Evolutionary conservation across 2,797 vertebrate genomes (phyloP), one percentile per base, ranked within the genome.

Genomic region (Loriculus beryllinus): DNA sequence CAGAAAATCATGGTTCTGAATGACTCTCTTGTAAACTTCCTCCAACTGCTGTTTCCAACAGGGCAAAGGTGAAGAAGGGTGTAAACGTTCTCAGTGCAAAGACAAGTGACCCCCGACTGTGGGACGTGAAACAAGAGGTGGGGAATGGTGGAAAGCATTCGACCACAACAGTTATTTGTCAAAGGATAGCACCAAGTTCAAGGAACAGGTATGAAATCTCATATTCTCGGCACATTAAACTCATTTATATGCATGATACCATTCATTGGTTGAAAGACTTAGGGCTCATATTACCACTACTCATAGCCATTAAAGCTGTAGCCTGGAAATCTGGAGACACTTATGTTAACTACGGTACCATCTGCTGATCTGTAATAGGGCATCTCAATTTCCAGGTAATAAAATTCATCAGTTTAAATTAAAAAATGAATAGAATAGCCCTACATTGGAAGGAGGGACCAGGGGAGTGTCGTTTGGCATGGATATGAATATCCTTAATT

Each of bases 61-160:
- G 99, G 96, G 99, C 99, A 78, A 99, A 99, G 97, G 98, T 99
- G 97, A 99, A 98, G 98, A 99, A 99, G 77, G 99, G 99, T 1
- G 98, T 99, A 87, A 98, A 98, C 18, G 98, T 99, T 62, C 98
- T 99, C 14, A 98, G 98, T 0, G 98, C 98, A 2, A 98, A 98
- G 93, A 98, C 98, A 49, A 98, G 98, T 12, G 99, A 99, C 96
- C 98, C 99, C 4, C 97, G 94, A 33, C 98, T 98, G 95, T 99
- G 99, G 99, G 98, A 98, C 2, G 97, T 99, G 29, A 98, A 98
- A 56, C 99, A 99, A 92, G 99, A 99, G 43, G 97, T 98, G 92
- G 98, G 98, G 64, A 98, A 98, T 0, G 98, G 99, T 77, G 99
- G 98, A 4, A 98, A 99, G 75, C 99, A 99, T 43, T 96, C 98